Evolutionary conservation across 2,888 invertebrate genomes (phyloP), one percentile per base, ranked within the genome.

Genomic region (Allophyes oxyacanthae): DNA sequence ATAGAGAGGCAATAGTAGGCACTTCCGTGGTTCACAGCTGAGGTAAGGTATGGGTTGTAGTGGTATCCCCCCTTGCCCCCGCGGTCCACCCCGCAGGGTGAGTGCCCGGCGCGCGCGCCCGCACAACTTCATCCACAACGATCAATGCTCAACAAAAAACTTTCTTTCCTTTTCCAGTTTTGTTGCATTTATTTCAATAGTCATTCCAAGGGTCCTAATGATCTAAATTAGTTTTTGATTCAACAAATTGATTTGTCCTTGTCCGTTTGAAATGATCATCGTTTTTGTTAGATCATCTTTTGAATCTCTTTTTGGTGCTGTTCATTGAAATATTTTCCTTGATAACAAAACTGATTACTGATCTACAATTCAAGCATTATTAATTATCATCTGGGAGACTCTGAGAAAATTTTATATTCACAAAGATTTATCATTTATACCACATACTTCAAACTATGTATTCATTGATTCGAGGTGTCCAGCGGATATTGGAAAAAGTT

Each of bases 101-200:
- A 86, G 77, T 84, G 85, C 70, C 86, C 87, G 81, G 73, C 73
- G 56, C 62, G 72, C 63, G 61, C 66, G 70, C 75, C 75, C 74
- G 65, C 77, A 79, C 77, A 71, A 77, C 76, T 74, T 59, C 75
- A 70, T 74, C 76, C 74, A 73, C 61, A 69, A 46, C 58, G 71
- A 78, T 74, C 78, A 69, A 73, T 58, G 48, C 61, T 59, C 42
- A 64, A 83, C 76, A 81, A 83, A 86, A 83, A 76, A 60, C 50
- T 56, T 71, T 77, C 67, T 73, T 80, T 82, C 75, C 78, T 77
- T 75, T 73, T 75, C 69, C 78, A 75, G 74, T 81, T 80, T 81
- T 79, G 74, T 73, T 71, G 43, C 48, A 36, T 78, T 76, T 68
- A 52, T 80, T 79, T 66, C 68, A 64, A 75, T 72, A 70, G 56